A percentile compares a stretch with the other conserved stretches of the same genome.
Evolutionary conservation across 1,140 invertebrate genomes (phyloP).

Genomic region (Kradibia gibbosae): DNA sequence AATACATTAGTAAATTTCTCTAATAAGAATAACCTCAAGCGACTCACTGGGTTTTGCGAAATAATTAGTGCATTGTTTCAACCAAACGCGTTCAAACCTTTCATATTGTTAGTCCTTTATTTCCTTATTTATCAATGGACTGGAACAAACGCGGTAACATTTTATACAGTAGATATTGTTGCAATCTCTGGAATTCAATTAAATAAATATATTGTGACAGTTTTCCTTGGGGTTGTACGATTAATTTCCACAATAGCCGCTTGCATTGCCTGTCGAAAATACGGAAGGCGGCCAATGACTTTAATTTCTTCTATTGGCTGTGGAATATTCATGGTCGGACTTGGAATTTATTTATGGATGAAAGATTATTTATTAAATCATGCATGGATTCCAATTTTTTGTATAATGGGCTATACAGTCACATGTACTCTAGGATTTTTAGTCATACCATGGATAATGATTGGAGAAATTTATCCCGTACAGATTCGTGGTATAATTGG

Average conservation of each 20-base stretch:
- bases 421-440: constrained; percentile 79
- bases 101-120: constrained; percentile 77
- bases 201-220: constrained; percentile 78
- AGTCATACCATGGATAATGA: constrained; percentile 83
- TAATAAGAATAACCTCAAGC: constrained; percentile 77
- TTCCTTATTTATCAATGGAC: constrained; percentile 84
- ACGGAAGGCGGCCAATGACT: constrained; percentile 79
- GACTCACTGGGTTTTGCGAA: constrained; percentile 73
- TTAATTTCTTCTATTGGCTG: constrained; percentile 80
- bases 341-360: constrained; percentile 77
- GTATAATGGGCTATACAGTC: constrained; percentile 77
- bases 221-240: constrained; percentile 79
- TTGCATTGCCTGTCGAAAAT: constrained; percentile 76
- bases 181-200: constrained; percentile 76
- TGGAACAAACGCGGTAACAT: constrained; percentile 84
- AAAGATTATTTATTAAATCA: constrained; percentile 55
- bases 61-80: constrained; percentile 75
- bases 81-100: constrained; percentile 79
- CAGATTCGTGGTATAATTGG: constrained; percentile 79
- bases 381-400: constrained; percentile 77
- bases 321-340: constrained; percentile 76
- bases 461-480: constrained; percentile 80
- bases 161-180: constrained; percentile 85
- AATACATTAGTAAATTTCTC: constrained; percentile 77
- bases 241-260: constrained; percentile 77